phyloP scores from a whole-genome alignment of 2,113 vertebrate species.

The Balaeniceps rex region DNA sequence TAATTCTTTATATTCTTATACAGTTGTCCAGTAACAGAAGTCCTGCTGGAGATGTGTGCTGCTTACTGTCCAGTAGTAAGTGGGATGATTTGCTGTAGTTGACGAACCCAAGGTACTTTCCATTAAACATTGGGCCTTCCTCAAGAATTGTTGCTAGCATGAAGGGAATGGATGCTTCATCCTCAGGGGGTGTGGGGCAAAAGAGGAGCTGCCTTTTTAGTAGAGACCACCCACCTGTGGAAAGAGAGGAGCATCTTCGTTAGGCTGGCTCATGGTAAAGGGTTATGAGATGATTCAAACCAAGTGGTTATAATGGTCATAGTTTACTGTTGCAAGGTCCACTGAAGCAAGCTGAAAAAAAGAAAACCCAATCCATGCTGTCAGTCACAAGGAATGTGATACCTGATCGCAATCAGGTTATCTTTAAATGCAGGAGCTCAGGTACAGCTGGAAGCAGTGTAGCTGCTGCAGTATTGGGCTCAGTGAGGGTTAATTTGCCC shows the following conservation, averaged over 20 bases:
- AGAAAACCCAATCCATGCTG: not conserved
- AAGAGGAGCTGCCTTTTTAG: not conserved
- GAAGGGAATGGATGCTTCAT: not conserved
- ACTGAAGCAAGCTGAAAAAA: not conserved
- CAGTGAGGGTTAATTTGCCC: not conserved
- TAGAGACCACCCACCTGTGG: not conserved
- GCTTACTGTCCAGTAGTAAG: not conserved
- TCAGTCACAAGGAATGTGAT: not conserved
- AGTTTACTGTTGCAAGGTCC: not conserved
- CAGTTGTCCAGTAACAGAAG: not conserved
- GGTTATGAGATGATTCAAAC: not conserved
- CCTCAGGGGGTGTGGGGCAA: accelerated
- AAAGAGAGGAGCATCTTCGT: not conserved
- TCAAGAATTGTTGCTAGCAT: not conserved
- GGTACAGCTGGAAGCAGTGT: not conserved
- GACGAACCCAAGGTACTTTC: not conserved
- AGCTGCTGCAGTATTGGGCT: not conserved
- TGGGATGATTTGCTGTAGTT: not conserved
- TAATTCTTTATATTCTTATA: not conserved
- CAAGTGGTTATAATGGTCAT: not conserved
- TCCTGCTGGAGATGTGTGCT: not conserved
- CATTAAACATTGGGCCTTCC: not conserved
- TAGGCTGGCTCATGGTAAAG: not conserved
- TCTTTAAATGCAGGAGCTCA: not conserved
- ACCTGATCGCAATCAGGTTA: accelerated